A percentile compares a stretch with the other conserved stretches of the same genome.
These are phyloP conservation scores for Agapornis roseicollis DNA, from an alignment of 2,113 vertebrate genomes.

Conservation along the genomic window DNA sequence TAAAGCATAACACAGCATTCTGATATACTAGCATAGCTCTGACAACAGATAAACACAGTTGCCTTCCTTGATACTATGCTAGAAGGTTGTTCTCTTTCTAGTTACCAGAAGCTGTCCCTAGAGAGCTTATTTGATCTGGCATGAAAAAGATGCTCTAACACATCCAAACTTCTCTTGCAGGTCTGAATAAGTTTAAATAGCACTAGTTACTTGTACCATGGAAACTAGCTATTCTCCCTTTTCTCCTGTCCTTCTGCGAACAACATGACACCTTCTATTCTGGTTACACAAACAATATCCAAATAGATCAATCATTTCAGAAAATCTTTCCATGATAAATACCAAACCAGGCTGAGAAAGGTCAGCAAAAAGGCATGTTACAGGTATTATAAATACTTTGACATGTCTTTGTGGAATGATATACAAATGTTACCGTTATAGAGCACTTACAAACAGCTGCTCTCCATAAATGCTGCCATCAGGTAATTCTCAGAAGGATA, in stretches of 20 bases:
- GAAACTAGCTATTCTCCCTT: not conserved
- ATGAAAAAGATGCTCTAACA: not conserved
- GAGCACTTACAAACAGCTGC: not conserved
- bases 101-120: not conserved
- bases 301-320: conserved; percentile 34
- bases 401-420: not conserved
- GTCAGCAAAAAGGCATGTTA: conserved; percentile 21
- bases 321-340: conserved; percentile 33
- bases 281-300: not conserved
- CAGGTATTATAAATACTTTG: not conserved
- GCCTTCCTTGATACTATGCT: not conserved
- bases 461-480: not conserved
- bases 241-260: not conserved
- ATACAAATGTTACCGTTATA: not conserved
- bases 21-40: not conserved
- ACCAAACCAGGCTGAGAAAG: conserved; percentile 45
- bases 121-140: not conserved
- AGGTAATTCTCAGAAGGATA: not conserved
- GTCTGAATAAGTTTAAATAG: not conserved
- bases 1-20: not conserved
- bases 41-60: not conserved
- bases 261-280: not conserved
- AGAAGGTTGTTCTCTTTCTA: not conserved
- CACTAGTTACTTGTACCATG: not conserved
- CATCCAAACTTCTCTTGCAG: not conserved